Conservation (phyloP, 2,888 invertebrate species). For the Drosophila neotestacea region DNA sequence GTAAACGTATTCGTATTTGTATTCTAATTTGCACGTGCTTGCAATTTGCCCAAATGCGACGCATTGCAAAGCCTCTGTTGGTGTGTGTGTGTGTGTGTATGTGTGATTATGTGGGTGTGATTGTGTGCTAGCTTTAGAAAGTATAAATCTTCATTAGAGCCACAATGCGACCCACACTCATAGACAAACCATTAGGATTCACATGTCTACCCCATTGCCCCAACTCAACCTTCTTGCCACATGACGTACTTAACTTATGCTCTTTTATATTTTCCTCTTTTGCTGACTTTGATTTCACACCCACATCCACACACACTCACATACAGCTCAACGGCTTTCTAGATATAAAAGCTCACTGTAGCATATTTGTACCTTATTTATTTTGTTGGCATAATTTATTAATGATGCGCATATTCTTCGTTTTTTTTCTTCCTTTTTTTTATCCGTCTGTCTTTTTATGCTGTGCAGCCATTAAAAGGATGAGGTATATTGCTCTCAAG, state of each 20-base stretch:
- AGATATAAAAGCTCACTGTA: slow-evolving; percentile 47
- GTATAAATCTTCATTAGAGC: slow-evolving; percentile 78
- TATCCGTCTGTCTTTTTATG: slow-evolving; percentile 8
- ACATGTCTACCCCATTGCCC: slow-evolving; percentile 17
- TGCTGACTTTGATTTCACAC: slow-evolving; percentile 71
- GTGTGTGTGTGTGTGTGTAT: slow-evolving; percentile 11
- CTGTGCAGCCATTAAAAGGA: slow-evolving; percentile 1
- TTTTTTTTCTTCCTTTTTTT: slow-evolving; percentile 13
- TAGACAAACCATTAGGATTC: slow-evolving; percentile 21
- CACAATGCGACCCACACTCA: slow-evolving; percentile 9
- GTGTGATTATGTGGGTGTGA: slow-evolving; percentile 18
- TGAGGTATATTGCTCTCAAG: slow-evolving; percentile 6
- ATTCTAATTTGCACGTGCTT: slow-evolving; percentile 80
- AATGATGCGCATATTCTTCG: slow-evolving; percentile 45
- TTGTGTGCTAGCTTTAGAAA: slow-evolving; percentile 30
- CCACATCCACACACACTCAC: slow-evolving; percentile 20
- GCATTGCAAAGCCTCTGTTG: slow-evolving; percentile 39
- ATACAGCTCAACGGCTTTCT: slow-evolving; percentile 54
- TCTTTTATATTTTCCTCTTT: slow-evolving; percentile 65
- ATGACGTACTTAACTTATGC: slow-evolving; percentile 71
- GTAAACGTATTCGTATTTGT: slow-evolving; percentile 38
- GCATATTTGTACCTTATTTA: slow-evolving; percentile 76
- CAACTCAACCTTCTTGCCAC: slow-evolving; percentile 39
- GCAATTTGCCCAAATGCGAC: slow-evolving; percentile 65
- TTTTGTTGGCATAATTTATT: slow-evolving; percentile 73